Evolutionary conservation across 1,140 invertebrate genomes (phyloP), one percentile per base, ranked within the genome.

Genomic region (Drosophila busckii): DNA sequence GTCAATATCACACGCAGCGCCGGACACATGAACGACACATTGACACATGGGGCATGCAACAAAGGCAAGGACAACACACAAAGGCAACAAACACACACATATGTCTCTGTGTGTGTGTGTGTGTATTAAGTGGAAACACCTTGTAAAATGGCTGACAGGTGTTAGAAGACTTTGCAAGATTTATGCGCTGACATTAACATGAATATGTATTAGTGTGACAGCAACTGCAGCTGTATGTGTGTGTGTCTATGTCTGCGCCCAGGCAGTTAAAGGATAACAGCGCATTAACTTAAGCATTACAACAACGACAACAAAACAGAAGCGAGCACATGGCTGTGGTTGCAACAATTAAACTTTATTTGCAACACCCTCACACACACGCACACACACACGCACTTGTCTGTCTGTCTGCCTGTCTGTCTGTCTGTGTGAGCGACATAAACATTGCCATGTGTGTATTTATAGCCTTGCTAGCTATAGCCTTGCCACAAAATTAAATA

Each of bases 101-200:
- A 4, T 60, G 49, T 45, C 35, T 28, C 37, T 35, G 35, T 44
- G 41, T 23, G 48, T 67, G 23, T 53, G 58, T 65, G 41, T 54
- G 69, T 80, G 75, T 80, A 80, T 80, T 80, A 80, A 80, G 75
- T 80, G 75, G 75, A 80, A 80, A 80, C 75, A 80, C 75, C 75
- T 80, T 80, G 75, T 80, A 80, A 80, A 80, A 80, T 82, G 75
- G 75, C 75, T 80, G 75, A 80, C 75, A 80, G 75, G 75, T 80
- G 75, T 80, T 80, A 82, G 75, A 80, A 80, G 75, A 80, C 75
- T 80, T 80, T 80, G 75, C 75, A 80, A 80, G 75, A 80, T 80
- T 80, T 80, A 80, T 80, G 75, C 69, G 75, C 75, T 82, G 75
- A 80, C 75, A 80, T 80, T 80, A 80, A 80, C 75, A 80, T 80